Conservation (phyloP, 2,888 invertebrate species). For the Synergus laeviventris region DNA sequence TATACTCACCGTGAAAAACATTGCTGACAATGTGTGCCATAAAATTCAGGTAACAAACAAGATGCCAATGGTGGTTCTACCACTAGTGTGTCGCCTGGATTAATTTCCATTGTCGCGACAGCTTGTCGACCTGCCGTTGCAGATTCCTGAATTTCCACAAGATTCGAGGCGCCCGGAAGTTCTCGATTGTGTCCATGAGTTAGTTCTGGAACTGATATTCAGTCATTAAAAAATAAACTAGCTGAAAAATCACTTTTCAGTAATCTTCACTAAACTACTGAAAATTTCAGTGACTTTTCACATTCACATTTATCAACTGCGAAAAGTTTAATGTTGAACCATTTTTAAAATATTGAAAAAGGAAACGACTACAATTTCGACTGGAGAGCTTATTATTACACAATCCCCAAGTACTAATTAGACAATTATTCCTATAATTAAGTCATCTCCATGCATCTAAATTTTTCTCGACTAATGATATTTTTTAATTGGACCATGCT, state of each 20-base stretch:
- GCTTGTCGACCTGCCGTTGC: conserved; percentile 82
- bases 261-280: too few species aligned
- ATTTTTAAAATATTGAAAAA: too few species aligned
- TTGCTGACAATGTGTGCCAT: conserved; percentile 88
- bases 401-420: neutral
- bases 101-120: conserved; percentile 80
- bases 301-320: too few species aligned
- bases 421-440: neutral
- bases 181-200: conserved; percentile 4
- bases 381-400: neutral
- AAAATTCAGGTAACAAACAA: conserved; percentile 84
- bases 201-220: conserved; percentile 19
- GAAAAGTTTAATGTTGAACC: too few species aligned
- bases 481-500: too few species aligned
- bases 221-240: neutral
- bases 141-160: conserved; percentile 32
- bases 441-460: too few species aligned
- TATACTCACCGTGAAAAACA: conserved; percentile 84
- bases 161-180: conserved; percentile 23
- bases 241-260: too few species aligned
- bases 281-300: too few species aligned
- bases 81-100: conserved; percentile 85
- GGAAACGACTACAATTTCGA: too few species aligned
- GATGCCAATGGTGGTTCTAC: conserved; percentile 86
- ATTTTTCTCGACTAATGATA: too few species aligned